Evolutionary conservation across 1,140 invertebrate species (phyloP), one percentile per base, ranked within the genome.

Genomic region (Mylabris phalerata): DNA sequence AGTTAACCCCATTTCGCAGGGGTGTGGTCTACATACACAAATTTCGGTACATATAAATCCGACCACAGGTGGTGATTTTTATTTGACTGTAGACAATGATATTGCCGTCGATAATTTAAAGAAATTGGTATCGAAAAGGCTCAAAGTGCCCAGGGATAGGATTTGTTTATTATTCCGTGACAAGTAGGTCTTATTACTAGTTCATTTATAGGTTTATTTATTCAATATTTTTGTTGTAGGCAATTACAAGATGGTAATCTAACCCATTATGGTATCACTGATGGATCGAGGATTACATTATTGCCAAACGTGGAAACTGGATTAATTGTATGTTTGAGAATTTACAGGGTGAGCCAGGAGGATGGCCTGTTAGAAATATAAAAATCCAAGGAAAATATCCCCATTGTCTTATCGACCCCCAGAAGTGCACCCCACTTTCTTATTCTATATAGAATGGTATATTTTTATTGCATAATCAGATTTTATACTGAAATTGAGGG

Each of bases 301-400:
- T 82, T 95, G 69, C 93, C 93, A 49, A 93, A 88, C 77, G 90
- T 95, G 51, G 93, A 95, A 81, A 95, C 92, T 66, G 93, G 93
- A 74, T 80, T 95, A 67, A 78, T 94, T 86, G 93, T 95, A 81
- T 19, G 19, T 19, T 19, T 19, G 19, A 19, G 19, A 19, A 19
- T 19, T 19, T 19, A 19, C 19, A 19, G 19, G 19, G 19, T 19
- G 19, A 19, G 19, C 19, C 19, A 19, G 19, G 19, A 19, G 19
- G 19, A 19, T 19, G 19, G 19, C 19, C 19, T 19, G 19, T 19
- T 19, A 19, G 19, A 19, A 19, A 1, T 19, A 19, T 2, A 19
- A 19, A 19, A 19, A 19, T 19, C 19, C 19, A 19, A 19, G 19
- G 19, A 19, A 19, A 19, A 19, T 19, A 19, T 19, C 1, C 19